phyloP scores from a whole-genome alignment of 2,113 vertebrate genomes.

The Egretta garzetta region DNA sequence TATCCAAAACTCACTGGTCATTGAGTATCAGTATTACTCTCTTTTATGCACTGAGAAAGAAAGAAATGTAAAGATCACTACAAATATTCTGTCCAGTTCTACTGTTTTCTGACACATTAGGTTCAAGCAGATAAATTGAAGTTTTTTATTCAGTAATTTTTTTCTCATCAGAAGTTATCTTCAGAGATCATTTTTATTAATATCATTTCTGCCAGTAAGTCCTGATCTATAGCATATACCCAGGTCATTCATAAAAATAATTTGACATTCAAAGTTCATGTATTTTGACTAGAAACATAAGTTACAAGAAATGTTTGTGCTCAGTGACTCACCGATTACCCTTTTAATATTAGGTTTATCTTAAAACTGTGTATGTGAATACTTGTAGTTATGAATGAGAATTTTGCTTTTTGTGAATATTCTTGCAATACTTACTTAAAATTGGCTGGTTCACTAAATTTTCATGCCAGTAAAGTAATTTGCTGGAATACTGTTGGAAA shows the following conservation, averaged over 20 bases:
- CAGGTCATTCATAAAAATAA: not conserved
- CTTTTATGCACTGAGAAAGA: not conserved
- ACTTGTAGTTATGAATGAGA: constrained; percentile 32
- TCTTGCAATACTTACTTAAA: constrained; percentile 29
- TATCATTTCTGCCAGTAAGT: not conserved
- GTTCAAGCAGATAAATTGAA: not conserved
- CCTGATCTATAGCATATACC: not conserved
- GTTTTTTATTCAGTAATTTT: not conserved
- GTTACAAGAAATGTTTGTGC: not conserved
- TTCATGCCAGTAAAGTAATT: constrained; percentile 64
- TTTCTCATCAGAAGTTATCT: not conserved
- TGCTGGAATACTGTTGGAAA: constrained; percentile 62
- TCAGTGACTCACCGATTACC: not conserved
- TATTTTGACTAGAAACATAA: not conserved
- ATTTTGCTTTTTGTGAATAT: constrained; percentile 15
- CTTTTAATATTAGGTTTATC: not conserved
- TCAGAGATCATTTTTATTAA: not conserved
- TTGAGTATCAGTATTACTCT: not conserved
- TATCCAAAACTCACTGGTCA: not conserved
- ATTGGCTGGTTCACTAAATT: constrained; percentile 29
- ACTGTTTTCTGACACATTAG: not conserved
- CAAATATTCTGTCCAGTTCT: not conserved
- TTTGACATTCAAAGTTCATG: not conserved
- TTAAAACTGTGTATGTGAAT: not conserved
- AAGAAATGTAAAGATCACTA: not conserved